Base-by-base conservation (phyloP, 2,113 vertebrate genomes). In the Rhea pennata region DNA sequence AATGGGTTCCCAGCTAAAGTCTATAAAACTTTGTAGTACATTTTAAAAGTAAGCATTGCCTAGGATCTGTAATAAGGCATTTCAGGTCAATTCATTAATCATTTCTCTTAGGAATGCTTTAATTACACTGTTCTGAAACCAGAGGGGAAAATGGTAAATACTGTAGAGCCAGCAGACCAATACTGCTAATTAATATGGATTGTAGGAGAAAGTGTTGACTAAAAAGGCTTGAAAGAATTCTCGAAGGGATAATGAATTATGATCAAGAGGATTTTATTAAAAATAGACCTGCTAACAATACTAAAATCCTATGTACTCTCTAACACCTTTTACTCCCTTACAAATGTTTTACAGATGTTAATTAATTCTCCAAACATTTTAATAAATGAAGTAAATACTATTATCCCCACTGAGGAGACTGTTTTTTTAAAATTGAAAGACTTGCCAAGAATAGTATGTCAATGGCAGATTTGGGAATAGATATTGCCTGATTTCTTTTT, bases 71-170 rank as follows among this genome's bases (percentile, higher is more conserved):
- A 95, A 88, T 73, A 96, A 90, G 94, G 56, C 91, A 95, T 96
- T 96, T 96, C 94, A 95, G 95, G 96, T 96, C 97, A 96, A 95
- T 97, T 96, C 89, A 95, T 97, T 97, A 97, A 96, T 89, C 79
- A 81, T 84, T 92, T 94, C 95, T 97, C 93, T 95, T 93, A 96
- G 96, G 96, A 96, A 92, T 96, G 91, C 83, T 94, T 95, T 97
- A 96, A 97, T 96, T 97, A 94, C 83, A 89, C 71, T 59, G 48
- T 76, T 97, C 74, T 94, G 92, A 96, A 96, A 95, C 92, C 73
- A 90, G 66, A 92, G 81, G 89, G 87, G 15, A 78, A 90, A 92
- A 77, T 92, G 80, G 91, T 96, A 96, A 97, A 97, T 96, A 95
- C 70, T 15, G 14, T 87, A 92, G 87, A 96, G 93, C 77, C 74